phyloP scores from a whole-genome alignment of 1,140 invertebrate genomes.

The Asobara japonica region DNA sequence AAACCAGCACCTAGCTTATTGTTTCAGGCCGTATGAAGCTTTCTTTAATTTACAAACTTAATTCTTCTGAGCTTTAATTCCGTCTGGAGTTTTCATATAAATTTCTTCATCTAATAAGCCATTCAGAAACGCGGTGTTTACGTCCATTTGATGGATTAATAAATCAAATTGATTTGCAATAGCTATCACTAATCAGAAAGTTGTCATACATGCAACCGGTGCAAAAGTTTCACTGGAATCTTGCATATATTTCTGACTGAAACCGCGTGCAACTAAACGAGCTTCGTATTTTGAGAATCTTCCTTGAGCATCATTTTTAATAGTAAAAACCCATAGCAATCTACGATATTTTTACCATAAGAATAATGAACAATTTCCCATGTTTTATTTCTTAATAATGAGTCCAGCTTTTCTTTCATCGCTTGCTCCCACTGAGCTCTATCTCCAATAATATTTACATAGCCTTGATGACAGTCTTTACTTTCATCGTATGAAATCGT shows the following conservation, averaged over 20 bases:
- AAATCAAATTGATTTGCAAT: constrained; percentile 61
- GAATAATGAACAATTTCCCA: constrained; percentile 55
- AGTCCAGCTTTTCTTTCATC: constrained; percentile 39
- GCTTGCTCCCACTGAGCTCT: too few relatives aligned
- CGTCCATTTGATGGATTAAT: constrained; percentile 54
- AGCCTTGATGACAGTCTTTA: too few relatives aligned
- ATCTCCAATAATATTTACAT: too few relatives aligned
- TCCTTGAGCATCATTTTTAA: constrained; percentile 40
- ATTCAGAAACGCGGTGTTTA: constrained; percentile 53
- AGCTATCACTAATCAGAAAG: constrained; percentile 55
- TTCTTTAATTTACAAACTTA: too few relatives aligned
- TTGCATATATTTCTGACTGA: constrained; percentile 48
- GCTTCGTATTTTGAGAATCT: constrained; percentile 55
- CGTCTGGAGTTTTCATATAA: too few relatives aligned
- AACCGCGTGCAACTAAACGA: constrained; percentile 59
- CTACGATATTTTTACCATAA: constrained; percentile 48
- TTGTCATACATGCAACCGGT: constrained; percentile 32
- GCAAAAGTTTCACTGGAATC: constrained; percentile 52
- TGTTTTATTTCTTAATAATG: constrained; percentile 52
- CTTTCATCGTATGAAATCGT: too few relatives aligned
- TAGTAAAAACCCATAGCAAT: constrained; percentile 23
- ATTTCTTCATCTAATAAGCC: constrained; percentile 50
- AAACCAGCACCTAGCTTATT: too few relatives aligned
- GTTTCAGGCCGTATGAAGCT: too few relatives aligned
- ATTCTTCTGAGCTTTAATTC: too few relatives aligned